Percentiles rank a stretch among this genome's conserved stretches.
Evolutionary conservation across 2,797 vertebrate genomes (phyloP).

Genomic region (Morelia viridis): DNA sequence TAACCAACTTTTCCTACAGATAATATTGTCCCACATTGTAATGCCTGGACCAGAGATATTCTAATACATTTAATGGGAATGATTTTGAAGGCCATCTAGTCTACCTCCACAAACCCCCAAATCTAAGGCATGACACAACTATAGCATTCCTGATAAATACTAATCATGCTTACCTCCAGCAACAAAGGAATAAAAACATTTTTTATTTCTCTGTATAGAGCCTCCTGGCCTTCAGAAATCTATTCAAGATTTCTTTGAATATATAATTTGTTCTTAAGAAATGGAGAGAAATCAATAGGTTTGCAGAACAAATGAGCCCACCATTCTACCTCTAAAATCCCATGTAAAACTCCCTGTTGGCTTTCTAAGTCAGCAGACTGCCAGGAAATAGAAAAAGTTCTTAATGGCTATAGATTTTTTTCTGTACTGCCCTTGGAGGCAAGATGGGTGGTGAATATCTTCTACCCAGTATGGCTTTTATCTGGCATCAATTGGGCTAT

Average conservation of each 20-base stretch:
- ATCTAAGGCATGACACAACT: neutral
- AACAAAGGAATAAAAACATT: neutral
- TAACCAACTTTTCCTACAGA: neutral
- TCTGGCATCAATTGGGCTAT: neutral
- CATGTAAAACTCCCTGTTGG: neutral
- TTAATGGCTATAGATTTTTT: neutral
- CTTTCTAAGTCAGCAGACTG: neutral
- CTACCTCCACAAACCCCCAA: neutral
- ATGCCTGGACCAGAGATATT: neutral
- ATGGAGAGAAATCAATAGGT: neutral
- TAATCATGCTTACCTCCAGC: neutral
- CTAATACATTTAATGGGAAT: neutral
- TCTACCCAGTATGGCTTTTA: neutral
- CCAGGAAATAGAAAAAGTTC: neutral
- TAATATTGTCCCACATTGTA: neutral
- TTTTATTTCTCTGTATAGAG: neutral
- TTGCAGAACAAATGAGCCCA: neutral
- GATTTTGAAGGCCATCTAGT: neutral
- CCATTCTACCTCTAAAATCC: neutral
- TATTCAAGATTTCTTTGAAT: neutral
- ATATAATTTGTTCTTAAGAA: neutral
- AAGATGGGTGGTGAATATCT: neutral
- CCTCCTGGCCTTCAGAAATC: neutral
- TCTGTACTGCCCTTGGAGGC: neutral
- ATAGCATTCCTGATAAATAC: neutral